These are phyloP conservation scores for Archocentrus centrarchus DNA, from an alignment of 2,113 vertebrate genomes.

Conservation along the genomic window DNA sequence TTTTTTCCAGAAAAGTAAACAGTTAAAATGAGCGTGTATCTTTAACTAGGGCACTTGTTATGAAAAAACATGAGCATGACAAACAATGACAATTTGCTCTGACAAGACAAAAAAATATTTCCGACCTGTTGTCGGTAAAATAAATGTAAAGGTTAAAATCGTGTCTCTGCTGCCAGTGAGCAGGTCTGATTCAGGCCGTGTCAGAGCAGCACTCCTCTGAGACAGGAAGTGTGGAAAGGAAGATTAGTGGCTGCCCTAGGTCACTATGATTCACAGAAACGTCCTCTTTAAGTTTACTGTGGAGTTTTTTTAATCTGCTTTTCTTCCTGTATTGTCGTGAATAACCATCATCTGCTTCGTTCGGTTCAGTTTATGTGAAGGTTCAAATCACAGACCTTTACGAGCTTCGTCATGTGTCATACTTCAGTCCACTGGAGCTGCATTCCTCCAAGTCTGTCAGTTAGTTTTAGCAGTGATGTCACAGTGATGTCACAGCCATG, in stretches of 20 bases:
- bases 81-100: no score
- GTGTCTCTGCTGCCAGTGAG: background rate
- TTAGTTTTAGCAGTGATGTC: background rate
- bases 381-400: background rate
- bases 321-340: background rate
- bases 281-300: background rate
- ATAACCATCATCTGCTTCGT: background rate
- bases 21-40: no score
- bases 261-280: background rate
- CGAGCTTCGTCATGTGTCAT: background rate
- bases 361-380: fast-evolving
- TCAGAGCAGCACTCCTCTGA: no score
- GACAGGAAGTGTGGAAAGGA: no score
- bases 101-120: no score
- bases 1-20: no score
- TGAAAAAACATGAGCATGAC: no score
- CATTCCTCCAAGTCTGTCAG: background rate
- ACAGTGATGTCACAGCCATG: background rate
- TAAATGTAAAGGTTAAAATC: no score
- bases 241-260: no score
- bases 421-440: no score
- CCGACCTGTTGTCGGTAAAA: no score
- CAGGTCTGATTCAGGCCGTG: background rate
- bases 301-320: background rate
- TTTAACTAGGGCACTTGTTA: no score